Evolutionary conservation across 2,113 vertebrate species (phyloP).

Genomic region (Hemichromis elongatus): DNA sequence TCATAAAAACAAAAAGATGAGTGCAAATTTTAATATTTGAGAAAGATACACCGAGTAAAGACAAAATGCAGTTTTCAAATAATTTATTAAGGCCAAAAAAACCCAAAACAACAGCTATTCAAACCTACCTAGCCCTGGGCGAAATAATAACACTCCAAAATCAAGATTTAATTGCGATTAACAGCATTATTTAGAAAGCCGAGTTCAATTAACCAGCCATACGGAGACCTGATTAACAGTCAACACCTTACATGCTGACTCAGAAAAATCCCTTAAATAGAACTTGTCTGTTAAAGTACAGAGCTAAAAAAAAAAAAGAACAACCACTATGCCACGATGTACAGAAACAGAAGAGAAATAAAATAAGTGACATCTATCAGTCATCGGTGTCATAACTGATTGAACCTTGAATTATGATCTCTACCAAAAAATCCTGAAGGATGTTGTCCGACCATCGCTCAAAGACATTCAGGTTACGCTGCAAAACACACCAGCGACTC

Average conservation of each 20-base stretch:
- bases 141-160: background rate
- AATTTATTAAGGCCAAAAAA: background rate
- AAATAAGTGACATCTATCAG: background rate
- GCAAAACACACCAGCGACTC: background rate
- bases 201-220: background rate
- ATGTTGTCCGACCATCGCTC: background rate
- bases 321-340: background rate
- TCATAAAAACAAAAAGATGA: background rate
- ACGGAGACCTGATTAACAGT: background rate
- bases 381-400: background rate
- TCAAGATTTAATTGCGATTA: background rate
- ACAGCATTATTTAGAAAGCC: background rate
- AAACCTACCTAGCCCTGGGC: background rate
- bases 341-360: background rate
- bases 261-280: background rate
- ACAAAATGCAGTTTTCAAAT: background rate
- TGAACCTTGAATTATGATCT: background rate
- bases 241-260: accelerated
- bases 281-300: background rate
- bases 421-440: background rate
- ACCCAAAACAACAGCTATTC: no score
- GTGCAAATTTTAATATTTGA: background rate
- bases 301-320: background rate
- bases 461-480: accelerated
- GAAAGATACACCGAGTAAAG: accelerated